Evolutionary conservation across 2,113 vertebrate genomes (phyloP).

Genomic region (Bombycilla garrulus): DNA sequence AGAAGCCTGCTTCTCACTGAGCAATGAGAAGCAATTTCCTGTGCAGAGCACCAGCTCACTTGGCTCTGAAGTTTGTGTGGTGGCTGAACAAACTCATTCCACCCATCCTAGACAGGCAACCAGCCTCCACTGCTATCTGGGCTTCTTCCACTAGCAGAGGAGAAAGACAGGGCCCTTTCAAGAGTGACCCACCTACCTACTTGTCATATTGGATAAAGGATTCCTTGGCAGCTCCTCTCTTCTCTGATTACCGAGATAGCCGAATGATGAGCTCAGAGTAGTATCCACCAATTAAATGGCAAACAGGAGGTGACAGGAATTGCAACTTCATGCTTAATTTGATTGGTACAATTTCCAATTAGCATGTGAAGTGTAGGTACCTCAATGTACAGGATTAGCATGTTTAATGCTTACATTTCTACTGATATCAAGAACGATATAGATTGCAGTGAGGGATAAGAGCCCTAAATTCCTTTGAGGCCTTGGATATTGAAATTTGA

Average conservation of each 20-base stretch:
- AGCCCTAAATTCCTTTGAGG: neutral
- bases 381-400: neutral
- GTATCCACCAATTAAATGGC: constrained; percentile 29
- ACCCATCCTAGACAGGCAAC: neutral
- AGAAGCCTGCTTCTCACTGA: no score
- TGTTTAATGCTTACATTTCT: constrained; percentile 9
- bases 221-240: neutral
- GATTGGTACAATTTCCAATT: constrained; percentile 17
- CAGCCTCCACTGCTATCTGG: neutral
- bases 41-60: neutral
- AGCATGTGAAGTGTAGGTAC: constrained; percentile 20
- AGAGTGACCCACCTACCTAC: neutral
- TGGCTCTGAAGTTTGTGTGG: neutral
- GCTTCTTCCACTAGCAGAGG: neutral
- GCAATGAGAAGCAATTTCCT: no score
- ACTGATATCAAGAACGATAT: neutral
- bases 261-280: neutral
- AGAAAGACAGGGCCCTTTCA: neutral
- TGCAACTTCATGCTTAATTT: constrained; percentile 7
- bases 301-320: constrained; percentile 52
- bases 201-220: neutral
- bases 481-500: constrained; percentile 23
- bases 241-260: constrained; percentile 1
- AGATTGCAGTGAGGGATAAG: neutral
- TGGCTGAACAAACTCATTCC: neutral